These are phyloP conservation scores for Allobates femoralis DNA, from an alignment of 2,797 vertebrate genomes.

Conservation along the genomic window DNA sequence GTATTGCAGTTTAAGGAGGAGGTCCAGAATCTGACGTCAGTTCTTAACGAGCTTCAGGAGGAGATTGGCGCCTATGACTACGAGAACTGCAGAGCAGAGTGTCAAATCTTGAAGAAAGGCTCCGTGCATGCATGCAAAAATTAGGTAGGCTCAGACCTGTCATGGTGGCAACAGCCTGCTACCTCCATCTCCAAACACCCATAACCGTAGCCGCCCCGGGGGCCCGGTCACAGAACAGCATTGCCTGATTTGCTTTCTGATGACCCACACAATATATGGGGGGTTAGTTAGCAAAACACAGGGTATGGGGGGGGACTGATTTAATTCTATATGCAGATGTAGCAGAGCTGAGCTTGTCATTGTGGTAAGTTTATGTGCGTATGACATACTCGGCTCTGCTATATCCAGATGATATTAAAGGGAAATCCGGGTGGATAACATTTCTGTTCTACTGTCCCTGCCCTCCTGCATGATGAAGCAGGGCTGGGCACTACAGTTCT, in stretches of 20 bases:
- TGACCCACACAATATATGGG: not conserved
- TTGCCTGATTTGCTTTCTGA: not conserved
- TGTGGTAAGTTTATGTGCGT: not conserved
- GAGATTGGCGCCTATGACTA: conserved; percentile 99
- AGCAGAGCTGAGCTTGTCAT: not conserved
- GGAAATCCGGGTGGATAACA: too few relatives aligned
- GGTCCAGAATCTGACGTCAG: conserved; percentile 99
- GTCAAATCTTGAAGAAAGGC: conserved; percentile 99
- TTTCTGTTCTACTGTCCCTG: too few relatives aligned
- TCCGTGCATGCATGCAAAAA: conserved; percentile 99
- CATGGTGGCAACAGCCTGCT: conserved; percentile 66
- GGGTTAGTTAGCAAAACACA: conserved; percentile 30
- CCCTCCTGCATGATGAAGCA: too few relatives aligned
- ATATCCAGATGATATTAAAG: not conserved
- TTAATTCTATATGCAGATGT: not conserved
- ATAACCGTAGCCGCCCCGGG: conserved; percentile 31
- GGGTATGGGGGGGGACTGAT: too few relatives aligned
- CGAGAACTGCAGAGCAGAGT: conserved; percentile 98
- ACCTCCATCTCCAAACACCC: conserved; percentile 57
- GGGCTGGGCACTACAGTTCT: too few relatives aligned
- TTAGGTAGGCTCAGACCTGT: conserved; percentile 93
- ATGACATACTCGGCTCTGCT: not conserved
- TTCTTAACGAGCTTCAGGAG: conserved; percentile 97
- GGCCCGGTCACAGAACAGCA: not conserved
- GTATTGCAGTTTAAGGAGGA: conserved; percentile 99